A percentile compares a stretch with the other conserved stretches of the same genome.
These are phyloP conservation scores for Ips typographus DNA, from an alignment of 1,140 invertebrate genomes.

Conservation along the genomic window DNA sequence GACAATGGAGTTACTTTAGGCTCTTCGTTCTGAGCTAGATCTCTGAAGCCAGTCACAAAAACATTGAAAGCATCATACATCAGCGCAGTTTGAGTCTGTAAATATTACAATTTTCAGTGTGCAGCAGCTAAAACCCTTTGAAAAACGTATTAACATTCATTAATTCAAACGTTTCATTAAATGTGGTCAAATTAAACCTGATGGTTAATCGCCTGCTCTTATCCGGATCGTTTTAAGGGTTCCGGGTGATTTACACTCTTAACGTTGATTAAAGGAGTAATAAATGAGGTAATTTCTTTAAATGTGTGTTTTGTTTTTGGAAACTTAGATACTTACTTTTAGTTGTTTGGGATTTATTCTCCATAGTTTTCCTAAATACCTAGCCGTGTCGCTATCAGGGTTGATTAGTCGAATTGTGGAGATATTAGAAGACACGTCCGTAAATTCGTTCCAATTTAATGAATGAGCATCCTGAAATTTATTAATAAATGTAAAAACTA, in stretches of 20 bases:
- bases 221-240: background rate
- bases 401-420: conserved; percentile 73
- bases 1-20: conserved; percentile 57
- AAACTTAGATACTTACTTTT: conserved; percentile 24
- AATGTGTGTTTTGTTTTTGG: background rate
- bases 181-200: background rate
- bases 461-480: conserved; percentile 67
- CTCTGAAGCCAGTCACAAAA: conserved; percentile 66
- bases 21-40: conserved; percentile 48
- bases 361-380: conserved; percentile 55
- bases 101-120: conserved; percentile 14
- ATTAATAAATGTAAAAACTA: conserved; percentile 2
- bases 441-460: conserved; percentile 67
- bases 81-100: conserved; percentile 58
- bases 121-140: background rate
- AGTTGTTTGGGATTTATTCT: conserved; percentile 23
- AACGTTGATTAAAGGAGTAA: background rate
- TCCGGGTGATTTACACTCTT: conserved; percentile 2
- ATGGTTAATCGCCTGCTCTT: background rate
- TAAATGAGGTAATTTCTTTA: background rate
- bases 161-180: background rate
- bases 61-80: conserved; percentile 77
- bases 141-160: background rate
- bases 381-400: conserved; percentile 54
- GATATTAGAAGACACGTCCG: conserved; percentile 68